Evolutionary conservation across 1,140 invertebrate genomes (phyloP), one percentile per base, ranked within the genome.

Genomic region (Colletes gigas): DNA sequence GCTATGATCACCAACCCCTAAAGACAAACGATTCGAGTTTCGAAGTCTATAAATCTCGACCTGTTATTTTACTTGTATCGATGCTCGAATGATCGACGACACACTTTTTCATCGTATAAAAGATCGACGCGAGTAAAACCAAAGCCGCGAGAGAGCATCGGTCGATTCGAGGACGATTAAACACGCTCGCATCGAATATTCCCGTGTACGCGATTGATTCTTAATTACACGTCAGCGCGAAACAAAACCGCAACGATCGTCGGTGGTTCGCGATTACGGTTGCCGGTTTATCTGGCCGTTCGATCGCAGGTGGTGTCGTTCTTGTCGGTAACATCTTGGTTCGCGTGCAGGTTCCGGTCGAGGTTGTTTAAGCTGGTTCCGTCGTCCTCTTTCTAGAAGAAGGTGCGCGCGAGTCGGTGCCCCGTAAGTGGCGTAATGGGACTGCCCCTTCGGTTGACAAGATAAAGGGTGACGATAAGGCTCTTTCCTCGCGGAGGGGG

Each of bases 391-490:
- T 21, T 0, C 50, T 63, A 54, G 62, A 73, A 47, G 71, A 54
- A 63, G 60, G 77, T 62, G 76, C 1, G 41, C 52, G 69, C 52
- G 44, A 62, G 17, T 71, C 30, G 57, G 67, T 59, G 78, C 65
- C 62, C 75, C 55, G 74, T 82, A 90, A 92, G 91, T 92, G 88
- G 88, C 84, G 90, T 93, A 92, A 93, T 92, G 88, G 90, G 90
- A 88, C 87, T 87, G 89, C 88, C 90, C 55, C 72, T 88, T 88
- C 82, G 87, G 86, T 91, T 92, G 92, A 93, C 92, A 92, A 92
- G 92, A 93, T 93, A 91, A 90, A 92, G 89, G 89, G 88, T 82
- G 87, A 88, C 90, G 92, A 93, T 93, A 93, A 93, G 90, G 78
- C 81, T 81, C 83, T 81, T 83, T 89, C 88, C 70, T 68, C 14